Percentiles rank a stretch among this genome's conserved stretches.
Evolutionary conservation across 2,113 vertebrate genomes (phyloP).

Genomic region (Platycercus adscitus): DNA sequence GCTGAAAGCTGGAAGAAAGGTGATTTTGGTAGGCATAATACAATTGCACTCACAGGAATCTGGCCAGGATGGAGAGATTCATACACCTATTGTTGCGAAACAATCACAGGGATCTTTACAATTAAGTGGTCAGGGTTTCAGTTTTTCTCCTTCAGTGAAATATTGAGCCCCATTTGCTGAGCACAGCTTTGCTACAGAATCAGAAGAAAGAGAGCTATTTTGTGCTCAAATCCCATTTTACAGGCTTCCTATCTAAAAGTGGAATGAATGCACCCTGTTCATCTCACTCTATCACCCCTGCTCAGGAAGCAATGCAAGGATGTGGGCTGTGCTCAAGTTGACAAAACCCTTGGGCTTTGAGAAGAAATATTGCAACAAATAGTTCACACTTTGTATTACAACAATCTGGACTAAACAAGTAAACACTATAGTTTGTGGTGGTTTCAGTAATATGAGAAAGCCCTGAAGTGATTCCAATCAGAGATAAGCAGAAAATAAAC

Average conservation of each 20-base stretch:
- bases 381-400: not conserved
- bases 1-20: not conserved
- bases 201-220: not conserved
- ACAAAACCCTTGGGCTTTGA: not conserved
- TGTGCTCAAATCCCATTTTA: not conserved
- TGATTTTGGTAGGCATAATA: not conserved
- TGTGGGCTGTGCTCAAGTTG: not conserved
- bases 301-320: not conserved
- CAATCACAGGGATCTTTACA: not conserved
- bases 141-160: not conserved
- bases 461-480: not conserved
- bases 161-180: not conserved
- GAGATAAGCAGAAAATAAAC: not conserved
- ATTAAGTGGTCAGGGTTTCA: not conserved
- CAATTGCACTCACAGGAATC: not conserved
- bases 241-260: not conserved
- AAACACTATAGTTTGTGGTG: not conserved
- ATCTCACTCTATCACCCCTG: not conserved
- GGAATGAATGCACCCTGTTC: not conserved
- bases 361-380: not conserved
- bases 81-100: not conserved
- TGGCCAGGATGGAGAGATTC: not conserved
- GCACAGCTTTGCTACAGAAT: not conserved
- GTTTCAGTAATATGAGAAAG: not conserved
- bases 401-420: not conserved